Evolutionary conservation across 2,888 invertebrate genomes (phyloP).

Genomic region (Lypha dubia): DNA sequence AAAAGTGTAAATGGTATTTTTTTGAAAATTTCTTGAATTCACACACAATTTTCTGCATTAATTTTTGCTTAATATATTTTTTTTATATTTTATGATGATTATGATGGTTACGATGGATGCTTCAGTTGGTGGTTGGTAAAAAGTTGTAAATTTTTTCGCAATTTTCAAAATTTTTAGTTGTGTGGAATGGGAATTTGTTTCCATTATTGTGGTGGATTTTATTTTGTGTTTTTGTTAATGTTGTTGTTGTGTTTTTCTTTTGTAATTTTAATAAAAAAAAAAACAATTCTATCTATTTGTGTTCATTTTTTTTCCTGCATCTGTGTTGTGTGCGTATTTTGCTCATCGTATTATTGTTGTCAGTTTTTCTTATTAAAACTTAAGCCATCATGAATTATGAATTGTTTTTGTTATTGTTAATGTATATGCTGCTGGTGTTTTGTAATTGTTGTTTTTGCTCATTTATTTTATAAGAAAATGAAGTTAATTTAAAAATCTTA

Average conservation of each 20-base stretch:
- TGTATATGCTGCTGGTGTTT: constrained; percentile 6
- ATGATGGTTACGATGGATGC: background rate
- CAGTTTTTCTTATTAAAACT: constrained; percentile 39
- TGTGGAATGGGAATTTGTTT: constrained; percentile 8
- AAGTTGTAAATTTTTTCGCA: constrained; percentile 46
- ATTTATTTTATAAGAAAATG: constrained; percentile 59
- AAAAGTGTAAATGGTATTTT: background rate
- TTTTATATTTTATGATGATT: constrained; percentile 11
- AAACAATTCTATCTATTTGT: background rate
- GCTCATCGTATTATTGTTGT: constrained; percentile 8
- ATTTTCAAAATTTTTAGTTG: constrained; percentile 32
- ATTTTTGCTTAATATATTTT: constrained; percentile 5
- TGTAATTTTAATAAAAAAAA: constrained; percentile 1
- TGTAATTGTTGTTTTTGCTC: constrained; percentile 20
- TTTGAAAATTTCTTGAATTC: background rate
- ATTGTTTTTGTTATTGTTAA: constrained; percentile 44
- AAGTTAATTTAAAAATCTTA: constrained; percentile 40
- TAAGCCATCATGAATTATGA: constrained; percentile 67
- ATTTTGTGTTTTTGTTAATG: constrained; percentile 1
- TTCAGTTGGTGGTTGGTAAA: constrained; percentile 13
- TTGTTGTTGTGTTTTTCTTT: constrained; percentile 4
- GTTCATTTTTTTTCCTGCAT: background rate
- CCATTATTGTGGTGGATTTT: background rate
- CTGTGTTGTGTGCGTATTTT: background rate
- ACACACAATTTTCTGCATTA: background rate